Base-by-base conservation (phyloP, 2,113 vertebrate genomes). In the Zosterops japonicus region DNA sequence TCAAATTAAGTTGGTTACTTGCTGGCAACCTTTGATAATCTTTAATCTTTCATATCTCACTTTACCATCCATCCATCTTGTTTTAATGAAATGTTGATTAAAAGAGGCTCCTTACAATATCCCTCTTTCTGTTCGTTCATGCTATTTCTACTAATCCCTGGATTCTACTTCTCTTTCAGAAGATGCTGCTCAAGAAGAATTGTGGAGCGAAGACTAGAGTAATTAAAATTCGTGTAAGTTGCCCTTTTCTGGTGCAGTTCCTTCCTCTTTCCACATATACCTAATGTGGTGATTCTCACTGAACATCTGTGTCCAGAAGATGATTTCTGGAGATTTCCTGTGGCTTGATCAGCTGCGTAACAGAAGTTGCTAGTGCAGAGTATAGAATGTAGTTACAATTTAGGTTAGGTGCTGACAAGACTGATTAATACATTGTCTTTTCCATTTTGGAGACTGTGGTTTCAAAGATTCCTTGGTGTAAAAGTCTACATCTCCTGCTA, bases 131-230 rank as follows among this genome's bases (percentile, higher is more conserved):
- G 2, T 91, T 83, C 6, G 12, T 29, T 77, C 12, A 0, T 89
- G 76, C n/a, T 93, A 63, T 86, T 88, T 83, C 78, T 89, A 87
- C 81, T 97, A 95, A 96, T 80, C 35, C 19, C 31, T 85, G 89
- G 67, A 86, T 97, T 94, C 71, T 95, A 65, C 94, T 88, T 98
- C 94, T 95, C 97, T 97, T 98, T 97, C 96, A 99, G 98, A 99
- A 99, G 98, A 99, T 99, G 99, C 98, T 99, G 83, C 97, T 99
- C 72, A 99, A 98, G 96, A 99, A 98, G 97, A 99, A 98, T 94
- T 99, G 98, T 42, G 98, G 98, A 77, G 98, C 95, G 56, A 99
- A 99, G 97, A 98, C 98, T 16, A 98, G 98, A 97, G 98, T 98
- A 76, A 98, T 99, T 95, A 99, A 99, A 98, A 99, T 99, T 52